Percentiles rank a stretch among this genome's conserved stretches.
phyloP scores from a whole-genome alignment of 2,888 invertebrate species.

The Hartigia nigra region DNA sequence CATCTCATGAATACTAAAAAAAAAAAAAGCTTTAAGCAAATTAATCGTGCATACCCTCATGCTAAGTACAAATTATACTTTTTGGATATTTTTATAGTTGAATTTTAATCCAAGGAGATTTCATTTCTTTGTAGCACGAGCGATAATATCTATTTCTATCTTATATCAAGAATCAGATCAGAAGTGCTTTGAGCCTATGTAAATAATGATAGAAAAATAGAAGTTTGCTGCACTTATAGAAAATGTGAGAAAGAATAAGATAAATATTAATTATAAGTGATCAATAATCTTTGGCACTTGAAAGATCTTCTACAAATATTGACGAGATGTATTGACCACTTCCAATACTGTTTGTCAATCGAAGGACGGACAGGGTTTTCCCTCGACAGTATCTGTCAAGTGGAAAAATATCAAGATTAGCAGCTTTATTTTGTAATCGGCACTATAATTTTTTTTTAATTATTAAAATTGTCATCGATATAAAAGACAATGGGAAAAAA shows the following conservation, averaged over 20 bases:
- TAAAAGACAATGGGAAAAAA: background rate
- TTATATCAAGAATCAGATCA: background rate
- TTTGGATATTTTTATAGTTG: background rate
- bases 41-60: background rate
- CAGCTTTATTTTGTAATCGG: background rate
- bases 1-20: background rate
- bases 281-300: background rate
- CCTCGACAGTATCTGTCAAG: background rate
- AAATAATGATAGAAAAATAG: background rate
- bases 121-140: no score
- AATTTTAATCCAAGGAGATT: background rate
- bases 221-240: background rate
- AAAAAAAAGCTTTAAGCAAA: background rate
- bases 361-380: background rate
- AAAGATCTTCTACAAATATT: background rate
- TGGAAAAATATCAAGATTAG: background rate
- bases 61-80: background rate
- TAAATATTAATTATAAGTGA: background rate
- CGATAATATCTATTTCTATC: background rate
- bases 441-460: slow-evolving; percentile 15
- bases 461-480: slow-evolving; percentile 12
- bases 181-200: background rate
- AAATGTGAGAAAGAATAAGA: background rate
- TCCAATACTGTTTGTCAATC: background rate
- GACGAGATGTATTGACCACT: no score